These are phyloP conservation scores for Dasypus novemcinctus DNA, from an alignment of 2,113 vertebrate species.

Conservation along the genomic window DNA sequence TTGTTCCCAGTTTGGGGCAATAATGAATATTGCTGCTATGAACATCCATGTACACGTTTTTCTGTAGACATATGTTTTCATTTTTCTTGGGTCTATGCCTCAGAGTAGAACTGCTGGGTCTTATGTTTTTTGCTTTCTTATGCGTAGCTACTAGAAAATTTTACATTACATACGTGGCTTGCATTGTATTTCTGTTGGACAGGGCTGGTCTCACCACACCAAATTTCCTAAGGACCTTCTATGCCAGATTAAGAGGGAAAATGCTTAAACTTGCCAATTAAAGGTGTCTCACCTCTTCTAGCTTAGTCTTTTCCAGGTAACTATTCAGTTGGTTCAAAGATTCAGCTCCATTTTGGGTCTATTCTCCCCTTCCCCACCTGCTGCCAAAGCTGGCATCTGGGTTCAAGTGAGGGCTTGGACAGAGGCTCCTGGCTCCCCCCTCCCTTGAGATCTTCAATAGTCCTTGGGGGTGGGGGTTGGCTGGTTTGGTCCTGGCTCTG, in stretches of 20 bases:
- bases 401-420: no score
- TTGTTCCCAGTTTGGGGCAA: neutral
- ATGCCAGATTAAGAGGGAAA: neutral
- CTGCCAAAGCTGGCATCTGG: neutral
- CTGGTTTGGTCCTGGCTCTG: neutral
- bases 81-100: neutral
- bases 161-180: neutral
- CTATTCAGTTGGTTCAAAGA: neutral
- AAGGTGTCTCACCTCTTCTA: neutral
- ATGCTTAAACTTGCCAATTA: neutral
- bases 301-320: neutral
- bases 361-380: no score
- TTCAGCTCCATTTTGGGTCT: neutral
- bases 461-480: neutral
- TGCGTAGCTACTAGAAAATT: neutral
- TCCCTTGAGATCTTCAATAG: neutral
- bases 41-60: neutral
- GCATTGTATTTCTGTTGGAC: neutral
- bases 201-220: neutral
- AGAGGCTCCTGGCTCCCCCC: neutral
- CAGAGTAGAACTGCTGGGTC: neutral
- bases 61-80: neutral
- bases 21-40: neutral
- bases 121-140: neutral
- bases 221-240: neutral